phyloP scores from a whole-genome alignment of 2,113 vertebrate genomes.

The Mola mola region DNA sequence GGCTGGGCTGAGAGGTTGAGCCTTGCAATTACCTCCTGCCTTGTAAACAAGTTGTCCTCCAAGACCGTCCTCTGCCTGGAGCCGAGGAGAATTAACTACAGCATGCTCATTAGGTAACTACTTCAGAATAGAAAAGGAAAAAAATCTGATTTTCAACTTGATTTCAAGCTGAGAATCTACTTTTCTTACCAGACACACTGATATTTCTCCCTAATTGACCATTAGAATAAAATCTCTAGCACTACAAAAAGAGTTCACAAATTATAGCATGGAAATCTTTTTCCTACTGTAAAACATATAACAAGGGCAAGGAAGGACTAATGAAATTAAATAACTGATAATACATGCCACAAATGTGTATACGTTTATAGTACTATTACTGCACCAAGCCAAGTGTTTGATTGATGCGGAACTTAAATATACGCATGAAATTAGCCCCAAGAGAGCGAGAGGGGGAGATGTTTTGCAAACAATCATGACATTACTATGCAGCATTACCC shows the following conservation, averaged over 20 bases:
- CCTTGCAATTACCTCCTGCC: constrained; percentile 64
- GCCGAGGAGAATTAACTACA: constrained; percentile 56
- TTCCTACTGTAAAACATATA: too few species aligned
- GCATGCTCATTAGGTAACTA: constrained; percentile 54
- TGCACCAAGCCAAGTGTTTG: constrained; percentile 12
- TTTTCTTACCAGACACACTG: too few species aligned
- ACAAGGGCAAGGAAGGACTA: not conserved
- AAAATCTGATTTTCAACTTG: constrained; percentile 16
- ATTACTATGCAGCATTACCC: not conserved
- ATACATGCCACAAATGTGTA: not conserved
- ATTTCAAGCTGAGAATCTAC: constrained; percentile 20
- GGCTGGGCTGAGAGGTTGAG: constrained; percentile 52
- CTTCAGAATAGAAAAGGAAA: constrained; percentile 31
- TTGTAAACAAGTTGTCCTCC: constrained; percentile 75
- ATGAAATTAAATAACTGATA: not conserved
- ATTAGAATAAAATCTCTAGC: not conserved
- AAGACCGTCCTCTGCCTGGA: constrained; percentile 60
- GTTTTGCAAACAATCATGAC: constrained; percentile 6
- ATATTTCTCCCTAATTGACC: constrained; percentile 16
- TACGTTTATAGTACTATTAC: constrained; percentile 14
- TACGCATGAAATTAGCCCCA: constrained; percentile 8
- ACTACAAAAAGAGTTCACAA: not conserved
- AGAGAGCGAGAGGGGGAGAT: not conserved
- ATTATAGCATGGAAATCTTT: too few species aligned
- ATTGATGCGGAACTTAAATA: constrained; percentile 12